Conservation (phyloP, 2,888 invertebrate species). For the Rhingia rostrata region DNA sequence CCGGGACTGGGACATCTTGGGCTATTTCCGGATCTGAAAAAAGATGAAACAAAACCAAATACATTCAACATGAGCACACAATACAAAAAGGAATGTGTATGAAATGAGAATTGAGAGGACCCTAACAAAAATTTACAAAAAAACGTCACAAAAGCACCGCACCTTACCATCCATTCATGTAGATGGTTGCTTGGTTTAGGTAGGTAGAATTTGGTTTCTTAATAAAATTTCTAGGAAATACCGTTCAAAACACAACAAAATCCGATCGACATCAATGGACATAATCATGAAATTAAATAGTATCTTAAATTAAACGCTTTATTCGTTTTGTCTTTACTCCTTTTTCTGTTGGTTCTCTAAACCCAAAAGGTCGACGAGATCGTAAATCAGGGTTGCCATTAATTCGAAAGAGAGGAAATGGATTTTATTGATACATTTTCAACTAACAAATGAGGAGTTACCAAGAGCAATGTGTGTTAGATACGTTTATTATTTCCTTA, state of each 20-base stretch:
- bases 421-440: not conserved
- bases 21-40: constrained; percentile 88
- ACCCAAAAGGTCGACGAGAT: constrained; percentile 12
- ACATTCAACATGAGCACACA: constrained; percentile 46
- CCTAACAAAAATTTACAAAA: constrained; percentile 35
- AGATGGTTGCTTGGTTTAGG: not conserved
- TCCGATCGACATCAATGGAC: constrained; percentile 69
- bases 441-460: no score
- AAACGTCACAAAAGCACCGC: constrained; percentile 66
- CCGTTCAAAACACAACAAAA: constrained; percentile 51
- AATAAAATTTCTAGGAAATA: constrained; percentile 71
- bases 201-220: constrained; percentile 62
- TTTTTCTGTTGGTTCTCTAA: constrained; percentile 26
- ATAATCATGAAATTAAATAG: constrained; percentile 71
- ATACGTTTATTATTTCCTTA: no score
- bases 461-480: no score
- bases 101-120: constrained; percentile 50
- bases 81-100: constrained; percentile 62
- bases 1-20: constrained; percentile 88
- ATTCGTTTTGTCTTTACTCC: constrained; percentile 7
- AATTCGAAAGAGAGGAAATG: not conserved
- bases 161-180: constrained; percentile 29
- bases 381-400: constrained; percentile 29
- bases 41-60: constrained; percentile 44
- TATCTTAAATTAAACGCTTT: constrained; percentile 72